phyloP scores from a whole-genome alignment of 2,888 invertebrate genomes.

The Elysia crispata region DNA sequence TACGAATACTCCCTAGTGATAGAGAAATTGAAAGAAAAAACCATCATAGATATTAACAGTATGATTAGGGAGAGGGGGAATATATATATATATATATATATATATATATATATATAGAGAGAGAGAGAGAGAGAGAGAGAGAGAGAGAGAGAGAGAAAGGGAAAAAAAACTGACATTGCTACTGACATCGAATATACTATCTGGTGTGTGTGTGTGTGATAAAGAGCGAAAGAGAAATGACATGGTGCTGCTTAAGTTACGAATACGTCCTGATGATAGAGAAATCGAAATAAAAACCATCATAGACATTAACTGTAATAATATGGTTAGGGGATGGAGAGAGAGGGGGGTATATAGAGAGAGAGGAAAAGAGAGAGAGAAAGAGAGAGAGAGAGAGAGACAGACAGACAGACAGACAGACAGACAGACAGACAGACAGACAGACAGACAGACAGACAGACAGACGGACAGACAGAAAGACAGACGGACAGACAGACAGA shows the following conservation, averaged over 20 bases:
- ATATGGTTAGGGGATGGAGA: too few relatives aligned
- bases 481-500: too few relatives aligned
- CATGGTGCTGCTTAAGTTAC: background rate
- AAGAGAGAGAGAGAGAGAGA: too few relatives aligned
- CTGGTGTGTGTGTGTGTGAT: too few relatives aligned
- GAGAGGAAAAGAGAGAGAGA: too few relatives aligned
- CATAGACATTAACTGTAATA: background rate
- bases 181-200: too few relatives aligned
- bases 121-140: too few relatives aligned
- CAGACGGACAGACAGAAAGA: background rate
- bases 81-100: too few relatives aligned
- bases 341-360: too few relatives aligned
- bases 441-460: background rate
- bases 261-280: background rate
- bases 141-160: background rate
- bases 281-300: background rate
- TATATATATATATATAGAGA: too few relatives aligned
- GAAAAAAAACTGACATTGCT: background rate
- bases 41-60: background rate
- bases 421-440: too few relatives aligned
- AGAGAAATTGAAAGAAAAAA: background rate
- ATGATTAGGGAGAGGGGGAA: too few relatives aligned
- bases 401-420: background rate
- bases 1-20: background rate
- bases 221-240: background rate